phyloP scores from a whole-genome alignment of 1,140 invertebrate genomes.

The Conus betulinus region DNA sequence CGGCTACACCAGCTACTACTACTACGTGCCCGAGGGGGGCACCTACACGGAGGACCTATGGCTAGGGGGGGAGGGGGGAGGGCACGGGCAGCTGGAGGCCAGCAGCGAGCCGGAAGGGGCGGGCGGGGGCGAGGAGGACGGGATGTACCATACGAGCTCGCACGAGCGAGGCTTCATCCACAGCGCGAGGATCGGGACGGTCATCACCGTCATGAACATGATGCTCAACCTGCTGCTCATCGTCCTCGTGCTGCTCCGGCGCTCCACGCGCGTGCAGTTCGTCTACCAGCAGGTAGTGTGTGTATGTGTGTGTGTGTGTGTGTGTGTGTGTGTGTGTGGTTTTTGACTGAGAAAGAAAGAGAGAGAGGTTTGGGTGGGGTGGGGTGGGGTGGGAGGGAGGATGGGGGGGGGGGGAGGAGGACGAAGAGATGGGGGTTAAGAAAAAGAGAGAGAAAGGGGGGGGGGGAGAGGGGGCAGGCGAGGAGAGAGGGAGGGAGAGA shows the following conservation, averaged over 20 bases:
- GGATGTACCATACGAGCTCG: constrained; percentile 31
- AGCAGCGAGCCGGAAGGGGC: not conserved
- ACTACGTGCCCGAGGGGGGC: not conserved
- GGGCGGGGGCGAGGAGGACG: not conserved
- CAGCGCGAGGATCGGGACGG: constrained; percentile 40
- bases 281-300: constrained; percentile 38
- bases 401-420: too few relatives aligned
- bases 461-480: too few relatives aligned
- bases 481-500: too few relatives aligned
- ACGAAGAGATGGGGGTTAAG: too few relatives aligned
- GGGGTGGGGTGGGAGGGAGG: too few relatives aligned
- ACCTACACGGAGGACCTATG: not conserved
- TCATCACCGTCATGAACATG: constrained; percentile 35
- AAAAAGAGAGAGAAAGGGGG: too few relatives aligned
- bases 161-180: constrained; percentile 41
- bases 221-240: constrained; percentile 41
- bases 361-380: too few relatives aligned
- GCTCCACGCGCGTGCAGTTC: constrained; percentile 30
- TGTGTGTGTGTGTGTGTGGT: too few relatives aligned
- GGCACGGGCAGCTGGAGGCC: not conserved
- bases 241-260: constrained; percentile 27
- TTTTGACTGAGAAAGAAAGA: too few relatives aligned
- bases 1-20: not conserved
- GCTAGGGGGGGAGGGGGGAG: not conserved
- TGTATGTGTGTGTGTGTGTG: too few relatives aligned